Percentiles rank a stretch among this genome's conserved stretches.
Conservation (phyloP, 2,888 invertebrate genomes). For the Schrankia costaestrigalis region DNA sequence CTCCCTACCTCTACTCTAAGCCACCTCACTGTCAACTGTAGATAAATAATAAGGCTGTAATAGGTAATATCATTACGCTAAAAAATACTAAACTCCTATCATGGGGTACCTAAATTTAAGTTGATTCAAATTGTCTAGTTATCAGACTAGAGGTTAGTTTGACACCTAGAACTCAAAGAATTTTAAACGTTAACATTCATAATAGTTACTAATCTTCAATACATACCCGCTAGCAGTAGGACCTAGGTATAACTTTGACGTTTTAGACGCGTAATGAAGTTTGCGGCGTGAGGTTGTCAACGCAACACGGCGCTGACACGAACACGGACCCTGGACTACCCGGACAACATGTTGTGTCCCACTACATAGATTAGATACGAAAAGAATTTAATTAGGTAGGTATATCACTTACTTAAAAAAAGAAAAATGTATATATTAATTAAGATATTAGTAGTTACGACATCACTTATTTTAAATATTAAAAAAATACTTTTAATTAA, state of each 20-base stretch:
- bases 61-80: too few relatives aligned
- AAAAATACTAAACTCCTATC: too few relatives aligned
- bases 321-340: constrained; percentile 10
- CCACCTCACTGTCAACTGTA: too few relatives aligned
- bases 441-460: too few relatives aligned
- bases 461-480: too few relatives aligned
- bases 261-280: constrained; percentile 45
- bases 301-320: constrained; percentile 31
- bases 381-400: constrained; percentile 1
- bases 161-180: not conserved
- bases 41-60: too few relatives aligned
- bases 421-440: too few relatives aligned
- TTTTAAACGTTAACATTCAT: not conserved
- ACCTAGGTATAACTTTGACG: constrained; percentile 22
- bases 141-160: not conserved
- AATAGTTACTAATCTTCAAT: not conserved
- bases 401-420: too few relatives aligned
- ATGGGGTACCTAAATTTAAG: too few relatives aligned
- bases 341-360: constrained; percentile 15
- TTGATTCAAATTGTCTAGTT: too few relatives aligned
- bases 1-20: too few relatives aligned
- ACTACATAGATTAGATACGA: constrained; percentile 2
- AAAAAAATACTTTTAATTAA: too few relatives aligned
- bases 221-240: constrained; percentile 7
- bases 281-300: constrained; percentile 43